Conservation (phyloP, 2,888 invertebrate species). For the Parelbella ahira region DNA sequence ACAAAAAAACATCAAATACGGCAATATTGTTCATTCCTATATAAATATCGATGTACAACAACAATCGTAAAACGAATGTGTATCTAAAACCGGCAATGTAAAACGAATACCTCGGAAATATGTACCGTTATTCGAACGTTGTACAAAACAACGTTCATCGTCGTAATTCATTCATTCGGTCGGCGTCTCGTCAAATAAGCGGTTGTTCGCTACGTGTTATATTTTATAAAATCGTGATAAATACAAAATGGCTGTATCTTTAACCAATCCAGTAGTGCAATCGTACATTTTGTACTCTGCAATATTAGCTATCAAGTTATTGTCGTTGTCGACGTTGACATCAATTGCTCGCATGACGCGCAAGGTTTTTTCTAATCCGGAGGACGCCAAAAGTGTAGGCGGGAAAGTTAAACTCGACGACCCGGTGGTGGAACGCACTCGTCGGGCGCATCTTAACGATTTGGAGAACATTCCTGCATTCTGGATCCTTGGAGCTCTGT, state of each 20-base stretch:
- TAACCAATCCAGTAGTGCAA: constrained; percentile 41
- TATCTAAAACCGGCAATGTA: too few relatives aligned
- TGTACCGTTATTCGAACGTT: too few relatives aligned
- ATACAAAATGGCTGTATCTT: constrained; percentile 31
- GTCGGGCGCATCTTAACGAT: constrained; percentile 85
- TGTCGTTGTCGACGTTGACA: constrained; percentile 40
- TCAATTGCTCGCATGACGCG: constrained; percentile 35
- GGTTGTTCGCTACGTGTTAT: too few relatives aligned
- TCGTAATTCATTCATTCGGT: too few relatives aligned
- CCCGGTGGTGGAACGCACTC: constrained; percentile 52
- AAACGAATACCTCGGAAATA: too few relatives aligned
- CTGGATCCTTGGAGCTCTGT: constrained; percentile 80
- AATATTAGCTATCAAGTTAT: constrained; percentile 42
- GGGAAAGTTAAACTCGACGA: constrained; percentile 58
- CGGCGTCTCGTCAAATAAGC: too few relatives aligned
- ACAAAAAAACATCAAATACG: too few relatives aligned
- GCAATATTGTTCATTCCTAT: too few relatives aligned
- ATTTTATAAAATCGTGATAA: too few relatives aligned
- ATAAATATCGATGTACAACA: too few relatives aligned
- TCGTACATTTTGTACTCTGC: constrained; percentile 44
- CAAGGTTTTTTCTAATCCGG: constrained; percentile 50
- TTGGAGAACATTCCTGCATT: constrained; percentile 86
- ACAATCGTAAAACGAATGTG: too few relatives aligned
- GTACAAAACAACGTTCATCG: too few relatives aligned
- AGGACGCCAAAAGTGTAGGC: constrained; percentile 27